Conservation (phyloP, 2,888 invertebrate species). For the Noctua comes region DNA sequence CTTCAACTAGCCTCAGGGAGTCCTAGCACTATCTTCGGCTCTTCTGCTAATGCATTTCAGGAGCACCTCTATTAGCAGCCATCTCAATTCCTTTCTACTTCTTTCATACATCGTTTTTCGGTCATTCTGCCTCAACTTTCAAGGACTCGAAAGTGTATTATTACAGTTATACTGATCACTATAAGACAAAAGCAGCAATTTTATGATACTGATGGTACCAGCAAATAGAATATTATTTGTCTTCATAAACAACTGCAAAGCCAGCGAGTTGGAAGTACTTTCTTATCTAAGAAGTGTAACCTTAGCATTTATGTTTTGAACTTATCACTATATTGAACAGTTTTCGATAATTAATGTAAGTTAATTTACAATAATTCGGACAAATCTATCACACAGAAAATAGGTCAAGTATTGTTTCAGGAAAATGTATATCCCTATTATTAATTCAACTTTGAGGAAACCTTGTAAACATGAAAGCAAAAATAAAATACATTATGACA, state of each 20-base stretch:
- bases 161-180: background rate
- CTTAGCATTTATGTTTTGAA: slow-evolving; percentile 56
- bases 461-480: slow-evolving; percentile 12
- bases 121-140: background rate
- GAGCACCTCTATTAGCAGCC: background rate
- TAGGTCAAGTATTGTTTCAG: slow-evolving; percentile 24
- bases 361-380: slow-evolving; percentile 27
- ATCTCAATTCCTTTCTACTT: background rate
- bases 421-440: slow-evolving; percentile 15
- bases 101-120: background rate
- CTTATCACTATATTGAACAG: slow-evolving; percentile 39
- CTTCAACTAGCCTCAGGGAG: background rate
- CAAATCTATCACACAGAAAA: slow-evolving; percentile 5
- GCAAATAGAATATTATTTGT: slow-evolving; percentile 5
- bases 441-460: slow-evolving; percentile 17
- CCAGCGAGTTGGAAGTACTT: slow-evolving; percentile 39
- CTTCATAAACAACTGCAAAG: slow-evolving; percentile 9
- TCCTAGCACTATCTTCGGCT: background rate
- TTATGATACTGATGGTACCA: background rate
- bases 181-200: background rate
- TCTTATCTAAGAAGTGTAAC: slow-evolving; percentile 52
- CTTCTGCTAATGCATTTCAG: background rate
- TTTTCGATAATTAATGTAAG: slow-evolving; percentile 5
- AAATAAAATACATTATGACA: slow-evolving; percentile 39
- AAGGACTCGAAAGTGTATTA: background rate